These are phyloP conservation scores for Sebastes matsubarae DNA, from an alignment of 2,797 vertebrate species.

Conservation along the genomic window DNA sequence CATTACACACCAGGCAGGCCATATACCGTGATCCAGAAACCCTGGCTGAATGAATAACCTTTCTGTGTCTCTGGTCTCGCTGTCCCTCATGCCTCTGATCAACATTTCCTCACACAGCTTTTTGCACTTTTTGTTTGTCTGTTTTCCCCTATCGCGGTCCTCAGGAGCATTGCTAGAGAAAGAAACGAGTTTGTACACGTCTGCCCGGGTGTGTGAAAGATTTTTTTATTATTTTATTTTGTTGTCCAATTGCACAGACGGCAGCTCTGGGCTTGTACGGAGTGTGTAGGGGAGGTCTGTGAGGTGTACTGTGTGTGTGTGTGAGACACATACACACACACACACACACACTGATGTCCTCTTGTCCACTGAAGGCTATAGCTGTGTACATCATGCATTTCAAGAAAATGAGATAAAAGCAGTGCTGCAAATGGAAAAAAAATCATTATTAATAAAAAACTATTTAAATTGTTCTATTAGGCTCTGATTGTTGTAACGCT, in stretches of 20 bases:
- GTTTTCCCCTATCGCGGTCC: slow-evolving; percentile 46
- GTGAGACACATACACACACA: too few relatives aligned
- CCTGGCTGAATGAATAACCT: not conserved
- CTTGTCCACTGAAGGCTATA: slow-evolving; percentile 68
- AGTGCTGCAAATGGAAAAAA: slow-evolving; percentile 76
- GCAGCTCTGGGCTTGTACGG: slow-evolving; percentile 47
- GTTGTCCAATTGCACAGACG: slow-evolving; percentile 31
- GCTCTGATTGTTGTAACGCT: slow-evolving; percentile 13
- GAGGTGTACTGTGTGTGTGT: slow-evolving; percentile 73
- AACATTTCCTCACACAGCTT: slow-evolving; percentile 29
- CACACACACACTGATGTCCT: slow-evolving; percentile 75
- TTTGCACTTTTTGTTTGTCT: slow-evolving; percentile 57
- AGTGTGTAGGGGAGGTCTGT: slow-evolving; percentile 69
- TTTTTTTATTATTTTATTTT: slow-evolving; percentile 11
- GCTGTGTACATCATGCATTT: slow-evolving; percentile 78
- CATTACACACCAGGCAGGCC: not conserved
- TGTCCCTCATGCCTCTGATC: slow-evolving; percentile 26
- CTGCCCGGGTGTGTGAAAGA: slow-evolving; percentile 36
- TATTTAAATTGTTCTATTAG: slow-evolving; percentile 71
- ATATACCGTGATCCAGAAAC: not conserved
- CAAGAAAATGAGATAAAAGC: slow-evolving; percentile 67
- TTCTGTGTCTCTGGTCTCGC: slow-evolving; percentile 2
- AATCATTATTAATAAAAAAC: slow-evolving; percentile 83
- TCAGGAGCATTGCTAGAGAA: slow-evolving; percentile 62
- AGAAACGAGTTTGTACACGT: slow-evolving; percentile 41